phyloP scores from a whole-genome alignment of 2,113 vertebrate species.

The Saccopteryx bilineata region DNA sequence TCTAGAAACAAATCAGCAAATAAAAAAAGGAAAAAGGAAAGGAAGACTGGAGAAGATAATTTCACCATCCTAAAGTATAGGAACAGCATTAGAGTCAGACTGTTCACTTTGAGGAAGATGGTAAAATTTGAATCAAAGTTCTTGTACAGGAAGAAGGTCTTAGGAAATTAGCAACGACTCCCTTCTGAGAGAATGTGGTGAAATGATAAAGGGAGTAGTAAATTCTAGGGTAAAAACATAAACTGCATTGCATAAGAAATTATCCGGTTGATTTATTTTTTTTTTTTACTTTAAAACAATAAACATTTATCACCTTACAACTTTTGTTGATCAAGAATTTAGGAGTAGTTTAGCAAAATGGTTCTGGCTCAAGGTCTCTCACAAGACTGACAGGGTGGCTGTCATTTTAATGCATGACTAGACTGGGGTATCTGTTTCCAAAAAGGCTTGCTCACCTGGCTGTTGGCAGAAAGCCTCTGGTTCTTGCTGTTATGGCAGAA shows the following conservation, averaged over 20 bases:
- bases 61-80: neutral
- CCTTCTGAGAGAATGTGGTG: neutral
- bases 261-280: no score
- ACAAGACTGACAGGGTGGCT: neutral
- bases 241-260: neutral
- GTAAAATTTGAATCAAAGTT: neutral
- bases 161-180: neutral
- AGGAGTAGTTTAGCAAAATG: neutral
- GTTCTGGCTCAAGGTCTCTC: neutral
- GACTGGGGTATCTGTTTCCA: neutral
- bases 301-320: neutral
- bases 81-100: neutral
- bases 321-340: neutral
- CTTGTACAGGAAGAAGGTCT: neutral
- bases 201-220: neutral
- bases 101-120: neutral
- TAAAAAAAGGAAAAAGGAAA: neutral
- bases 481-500: neutral
- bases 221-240: neutral
- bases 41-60: neutral
- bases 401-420: neutral
- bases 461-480: neutral
- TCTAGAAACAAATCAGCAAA: neutral
- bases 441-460: neutral
- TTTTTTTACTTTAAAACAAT: neutral